Evolutionary conservation across 2,888 invertebrate species (phyloP).

Genomic region (Colostygia pectinataria): DNA sequence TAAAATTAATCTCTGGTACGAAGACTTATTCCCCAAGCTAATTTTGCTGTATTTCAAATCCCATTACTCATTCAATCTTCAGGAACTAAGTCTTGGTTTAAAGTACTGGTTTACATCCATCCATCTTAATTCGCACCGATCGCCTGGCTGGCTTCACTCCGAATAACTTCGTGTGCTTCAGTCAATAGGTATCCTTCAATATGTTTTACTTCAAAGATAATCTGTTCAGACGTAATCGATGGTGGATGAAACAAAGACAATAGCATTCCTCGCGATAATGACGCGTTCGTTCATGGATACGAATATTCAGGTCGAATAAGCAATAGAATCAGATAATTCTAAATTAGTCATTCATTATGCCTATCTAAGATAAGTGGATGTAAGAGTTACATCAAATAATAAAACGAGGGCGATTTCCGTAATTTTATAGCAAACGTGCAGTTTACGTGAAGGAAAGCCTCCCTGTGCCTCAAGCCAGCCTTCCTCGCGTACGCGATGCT

Average conservation of each 20-base stretch:
- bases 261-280: slow-evolving; percentile 59
- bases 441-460: too few relatives aligned
- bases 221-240: slow-evolving; percentile 41
- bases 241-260: slow-evolving; percentile 53
- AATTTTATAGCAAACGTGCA: too few relatives aligned
- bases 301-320: slow-evolving; percentile 74
- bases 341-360: slow-evolving; percentile 71
- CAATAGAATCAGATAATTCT: slow-evolving; percentile 77
- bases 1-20: too few relatives aligned
- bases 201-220: slow-evolving; percentile 46
- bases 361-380: background rate
- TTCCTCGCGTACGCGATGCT: too few relatives aligned
- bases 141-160: slow-evolving; percentile 49
- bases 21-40: slow-evolving; percentile 41
- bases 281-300: slow-evolving; percentile 67
- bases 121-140: slow-evolving; percentile 46
- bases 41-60: slow-evolving; percentile 37
- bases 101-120: slow-evolving; percentile 49
- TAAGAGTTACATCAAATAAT: background rate
- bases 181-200: slow-evolving; percentile 39
- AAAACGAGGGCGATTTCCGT: background rate
- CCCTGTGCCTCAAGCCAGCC: too few relatives aligned
- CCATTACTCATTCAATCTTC: slow-evolving; percentile 29
- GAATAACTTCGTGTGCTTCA: slow-evolving; percentile 40
- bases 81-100: slow-evolving; percentile 42